Evolutionary conservation across 2,888 invertebrate species (phyloP).

Genomic region (Scaptomyza polygonia): DNA sequence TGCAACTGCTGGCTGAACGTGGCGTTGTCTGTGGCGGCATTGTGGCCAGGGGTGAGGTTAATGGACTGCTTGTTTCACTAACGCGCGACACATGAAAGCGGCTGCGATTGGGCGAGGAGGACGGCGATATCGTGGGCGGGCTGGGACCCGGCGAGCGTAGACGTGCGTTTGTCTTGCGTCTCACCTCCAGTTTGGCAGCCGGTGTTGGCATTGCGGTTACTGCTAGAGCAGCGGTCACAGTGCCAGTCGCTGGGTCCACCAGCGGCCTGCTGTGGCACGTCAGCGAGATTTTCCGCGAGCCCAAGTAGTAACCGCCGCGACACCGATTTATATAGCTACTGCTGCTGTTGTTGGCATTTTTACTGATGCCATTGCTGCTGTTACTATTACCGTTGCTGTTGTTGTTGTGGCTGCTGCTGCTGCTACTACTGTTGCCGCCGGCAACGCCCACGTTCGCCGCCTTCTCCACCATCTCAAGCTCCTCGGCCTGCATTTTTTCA

Average conservation of each 20-base stretch:
- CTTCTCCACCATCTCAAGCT: constrained; percentile 63
- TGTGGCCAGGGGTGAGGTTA: constrained; percentile 79
- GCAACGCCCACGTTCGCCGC: constrained; percentile 61
- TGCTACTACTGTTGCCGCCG: constrained; percentile 30
- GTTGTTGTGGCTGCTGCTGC: constrained; percentile 5
- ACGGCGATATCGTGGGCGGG: constrained; percentile 88
- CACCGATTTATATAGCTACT: constrained; percentile 54
- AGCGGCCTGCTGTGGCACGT: constrained; percentile 87
- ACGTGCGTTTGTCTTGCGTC: constrained; percentile 85
- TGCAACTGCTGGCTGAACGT: constrained; percentile 65
- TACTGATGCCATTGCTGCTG: constrained; percentile 30
- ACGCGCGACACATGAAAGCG: constrained; percentile 84
- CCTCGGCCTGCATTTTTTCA: constrained; percentile 84
- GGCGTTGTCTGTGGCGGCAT: constrained; percentile 63
- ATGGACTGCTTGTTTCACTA: constrained; percentile 76
- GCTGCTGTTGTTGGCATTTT: constrained; percentile 9
- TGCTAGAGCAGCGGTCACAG: constrained; percentile 53
- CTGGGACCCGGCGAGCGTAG: constrained; percentile 88
- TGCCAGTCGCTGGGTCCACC: constrained; percentile 84
- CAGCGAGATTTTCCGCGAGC: constrained; percentile 89
- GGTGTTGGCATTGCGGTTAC: constrained; percentile 70
- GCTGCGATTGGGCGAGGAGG: constrained; percentile 88
- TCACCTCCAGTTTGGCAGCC: constrained; percentile 81
- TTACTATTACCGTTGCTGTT: constrained; percentile 10
- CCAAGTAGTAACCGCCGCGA: constrained; percentile 82